These are phyloP conservation scores for Carassius auratus DNA, from an alignment of 2,113 vertebrate genomes.

Conservation along the genomic window DNA sequence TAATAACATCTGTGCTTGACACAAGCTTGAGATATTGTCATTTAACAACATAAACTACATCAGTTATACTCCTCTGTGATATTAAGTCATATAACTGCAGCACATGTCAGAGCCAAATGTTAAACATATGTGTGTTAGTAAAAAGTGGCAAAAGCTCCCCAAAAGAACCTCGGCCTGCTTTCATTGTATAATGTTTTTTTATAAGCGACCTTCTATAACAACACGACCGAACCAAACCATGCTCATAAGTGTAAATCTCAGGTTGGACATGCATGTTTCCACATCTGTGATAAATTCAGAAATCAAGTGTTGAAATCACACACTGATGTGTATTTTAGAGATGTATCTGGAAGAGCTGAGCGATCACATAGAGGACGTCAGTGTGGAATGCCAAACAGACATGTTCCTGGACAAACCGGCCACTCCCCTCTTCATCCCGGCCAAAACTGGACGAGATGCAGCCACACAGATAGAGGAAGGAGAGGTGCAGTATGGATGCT, in stretches of 20 bases:
- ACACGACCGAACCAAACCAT: too few relatives aligned
- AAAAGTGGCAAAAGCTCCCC: not conserved
- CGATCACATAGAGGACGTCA: constrained; percentile 74
- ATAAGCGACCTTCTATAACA: not conserved
- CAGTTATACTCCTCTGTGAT: too few relatives aligned
- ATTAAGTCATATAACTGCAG: not conserved
- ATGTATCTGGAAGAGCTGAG: constrained; percentile 91
- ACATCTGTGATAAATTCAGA: not conserved
- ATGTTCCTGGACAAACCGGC: constrained; percentile 87
- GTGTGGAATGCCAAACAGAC: constrained; percentile 90
- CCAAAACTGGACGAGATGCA: constrained; percentile 87
- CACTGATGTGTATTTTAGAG: constrained; percentile 70
- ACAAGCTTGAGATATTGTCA: too few relatives aligned
- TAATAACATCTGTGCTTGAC: too few relatives aligned
- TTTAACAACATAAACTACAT: too few relatives aligned
- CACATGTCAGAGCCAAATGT: not conserved
- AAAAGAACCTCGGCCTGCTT: not conserved
- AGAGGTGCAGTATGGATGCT: constrained; percentile 78
- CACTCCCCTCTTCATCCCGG: constrained; percentile 89
- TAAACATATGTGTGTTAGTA: not conserved
- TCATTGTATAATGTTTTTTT: not conserved
- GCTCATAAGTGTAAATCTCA: too few relatives aligned
- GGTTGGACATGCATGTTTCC: not conserved
- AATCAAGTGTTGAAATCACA: not conserved
- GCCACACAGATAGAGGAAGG: constrained; percentile 90